phyloP scores from a whole-genome alignment of 1,140 invertebrate genomes.

The Rhagoletis zephyria region DNA sequence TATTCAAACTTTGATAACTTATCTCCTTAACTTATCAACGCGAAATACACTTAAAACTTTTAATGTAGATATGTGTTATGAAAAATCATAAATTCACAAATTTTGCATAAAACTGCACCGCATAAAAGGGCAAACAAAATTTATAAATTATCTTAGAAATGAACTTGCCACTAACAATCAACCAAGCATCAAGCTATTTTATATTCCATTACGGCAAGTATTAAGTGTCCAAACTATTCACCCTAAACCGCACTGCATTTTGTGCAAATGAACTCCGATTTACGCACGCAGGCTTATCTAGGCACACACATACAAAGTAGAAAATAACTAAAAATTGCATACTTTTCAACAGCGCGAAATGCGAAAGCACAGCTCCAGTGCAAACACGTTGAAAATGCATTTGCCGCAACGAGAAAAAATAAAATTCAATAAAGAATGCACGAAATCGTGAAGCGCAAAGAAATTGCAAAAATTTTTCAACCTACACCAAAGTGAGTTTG shows the following conservation, averaged over 20 bases:
- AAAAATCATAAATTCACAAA: neutral
- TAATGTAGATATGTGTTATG: no score
- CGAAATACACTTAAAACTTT: no score
- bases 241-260: conserved; percentile 24
- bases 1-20: no score
- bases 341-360: neutral
- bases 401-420: neutral
- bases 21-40: no score
- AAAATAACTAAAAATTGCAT: conserved; percentile 9
- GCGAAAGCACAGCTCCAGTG: neutral
- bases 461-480: neutral
- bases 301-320: neutral
- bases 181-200: neutral
- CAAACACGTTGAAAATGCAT: conserved; percentile 2
- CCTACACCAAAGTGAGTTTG: neutral
- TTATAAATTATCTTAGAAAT: neutral
- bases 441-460: conserved; percentile 32
- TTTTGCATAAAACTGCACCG: neutral
- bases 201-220: neutral
- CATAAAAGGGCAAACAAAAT: neutral
- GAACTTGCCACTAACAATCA: neutral
- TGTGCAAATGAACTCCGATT: conserved; percentile 3
- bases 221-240: neutral
- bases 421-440: conserved; percentile 2
- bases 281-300: neutral